Percentiles rank a stretch among this genome's conserved stretches.
Conservation (phyloP, 2,113 vertebrate genomes). For the Sterna hirundo region DNA sequence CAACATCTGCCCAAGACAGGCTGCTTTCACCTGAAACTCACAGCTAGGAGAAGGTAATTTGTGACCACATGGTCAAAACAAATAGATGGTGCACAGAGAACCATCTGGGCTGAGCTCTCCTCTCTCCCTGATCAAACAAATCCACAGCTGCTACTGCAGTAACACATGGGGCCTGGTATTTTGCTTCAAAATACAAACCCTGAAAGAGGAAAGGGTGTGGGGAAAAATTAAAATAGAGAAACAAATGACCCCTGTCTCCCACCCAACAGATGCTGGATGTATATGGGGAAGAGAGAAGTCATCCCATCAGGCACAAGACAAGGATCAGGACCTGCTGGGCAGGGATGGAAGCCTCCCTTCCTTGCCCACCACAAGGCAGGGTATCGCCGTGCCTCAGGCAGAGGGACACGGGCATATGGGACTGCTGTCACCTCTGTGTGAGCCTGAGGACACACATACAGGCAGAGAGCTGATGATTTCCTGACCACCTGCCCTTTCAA, state of each 20-base stretch:
- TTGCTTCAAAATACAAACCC: neutral
- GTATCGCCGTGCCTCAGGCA: neutral
- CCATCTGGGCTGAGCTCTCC: conserved; percentile 48
- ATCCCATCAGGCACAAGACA: neutral
- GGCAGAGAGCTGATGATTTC: neutral
- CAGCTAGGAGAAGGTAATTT: neutral
- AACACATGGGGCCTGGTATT: neutral
- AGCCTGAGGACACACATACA: rapidly evolving
- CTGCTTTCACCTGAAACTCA: neutral
- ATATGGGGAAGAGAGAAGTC: neutral
- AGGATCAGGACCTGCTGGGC: neutral
- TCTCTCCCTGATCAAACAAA: conserved; percentile 37
- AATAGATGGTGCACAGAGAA: neutral
- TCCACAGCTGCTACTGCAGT: neutral
- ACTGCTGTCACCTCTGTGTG: neutral
- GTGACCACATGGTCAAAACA: neutral
- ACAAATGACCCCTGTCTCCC: neutral
- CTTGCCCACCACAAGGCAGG: neutral
- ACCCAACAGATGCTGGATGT: neutral
- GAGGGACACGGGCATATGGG: neutral
- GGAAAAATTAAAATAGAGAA: neutral
- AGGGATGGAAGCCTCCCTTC: neutral
- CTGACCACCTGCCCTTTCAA: neutral
- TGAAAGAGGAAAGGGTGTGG: neutral
- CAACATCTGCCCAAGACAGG: neutral